Percentiles rank a stretch among this genome's conserved stretches.
Conservation (phyloP, 2,888 invertebrate species). For the Siphonodentalium dalli region DNA sequence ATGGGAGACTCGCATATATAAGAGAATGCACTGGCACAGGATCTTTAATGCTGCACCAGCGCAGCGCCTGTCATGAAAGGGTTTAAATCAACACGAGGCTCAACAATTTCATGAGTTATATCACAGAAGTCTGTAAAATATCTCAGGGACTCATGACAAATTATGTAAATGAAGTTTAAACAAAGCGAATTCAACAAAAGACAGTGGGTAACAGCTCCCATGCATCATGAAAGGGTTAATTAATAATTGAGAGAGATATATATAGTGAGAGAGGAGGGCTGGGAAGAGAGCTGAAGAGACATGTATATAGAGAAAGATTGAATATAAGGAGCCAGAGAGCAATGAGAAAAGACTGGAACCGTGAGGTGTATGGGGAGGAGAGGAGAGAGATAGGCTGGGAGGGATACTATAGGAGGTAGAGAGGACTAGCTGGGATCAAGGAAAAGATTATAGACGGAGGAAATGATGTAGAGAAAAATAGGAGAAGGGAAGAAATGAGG, state of each 20-base stretch:
- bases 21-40: no score
- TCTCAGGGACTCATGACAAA: no score
- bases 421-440: background rate
- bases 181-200: no score
- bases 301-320: background rate
- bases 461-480: conserved; percentile 1
- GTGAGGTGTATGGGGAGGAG: background rate
- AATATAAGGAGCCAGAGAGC: background rate
- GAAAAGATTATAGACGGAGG: background rate
- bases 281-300: background rate
- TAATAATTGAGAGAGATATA: conserved; percentile 12
- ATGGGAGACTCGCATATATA: no score
- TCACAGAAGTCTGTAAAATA: no score
- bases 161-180: no score
- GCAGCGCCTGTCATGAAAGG: no score
- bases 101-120: no score
- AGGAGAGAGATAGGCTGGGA: conserved; percentile 1
- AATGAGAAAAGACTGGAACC: conserved; percentile 1
- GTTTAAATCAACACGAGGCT: no score
- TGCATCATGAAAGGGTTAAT: no score
- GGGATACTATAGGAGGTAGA: conserved; percentile 1
- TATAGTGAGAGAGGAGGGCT: conserved; percentile 1
- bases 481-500: background rate
- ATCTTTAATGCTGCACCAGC: no score
- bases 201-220: no score